Conservation (phyloP, 2,888 invertebrate species). For the Plutella xylostella region DNA sequence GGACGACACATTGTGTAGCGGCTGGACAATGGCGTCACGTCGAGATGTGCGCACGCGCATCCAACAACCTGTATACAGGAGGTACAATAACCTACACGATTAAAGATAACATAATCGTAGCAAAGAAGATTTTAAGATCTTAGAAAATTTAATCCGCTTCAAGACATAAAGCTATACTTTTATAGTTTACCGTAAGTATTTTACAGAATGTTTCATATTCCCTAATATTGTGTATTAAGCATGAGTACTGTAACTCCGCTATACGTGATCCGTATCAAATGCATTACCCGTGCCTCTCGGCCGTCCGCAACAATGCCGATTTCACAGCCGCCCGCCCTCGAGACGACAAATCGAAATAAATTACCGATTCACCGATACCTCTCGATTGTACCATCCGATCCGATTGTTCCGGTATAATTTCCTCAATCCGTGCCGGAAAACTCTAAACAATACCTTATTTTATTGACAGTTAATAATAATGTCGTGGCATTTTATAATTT, state of each 20-base stretch:
- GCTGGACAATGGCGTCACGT: constrained; percentile 9
- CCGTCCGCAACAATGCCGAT: constrained; percentile 41
- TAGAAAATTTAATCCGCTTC: no score
- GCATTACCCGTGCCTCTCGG: constrained; percentile 42
- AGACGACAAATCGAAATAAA: constrained; percentile 49
- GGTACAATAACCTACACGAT: no score
- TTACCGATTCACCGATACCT: constrained; percentile 36
- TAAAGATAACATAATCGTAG: no score
- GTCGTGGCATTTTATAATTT: no score
- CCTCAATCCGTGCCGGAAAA: constrained; percentile 36
- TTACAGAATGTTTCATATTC: no score
- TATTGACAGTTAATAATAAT: no score
- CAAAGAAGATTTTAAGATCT: no score
- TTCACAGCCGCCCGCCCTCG: constrained; percentile 40
- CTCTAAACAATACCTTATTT: no score
- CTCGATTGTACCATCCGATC: constrained; percentile 32
- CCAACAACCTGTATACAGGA: not conserved
- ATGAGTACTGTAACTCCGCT: not conserved
- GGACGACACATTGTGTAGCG: not conserved
- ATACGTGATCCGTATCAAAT: constrained; percentile 40
- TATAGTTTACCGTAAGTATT: no score
- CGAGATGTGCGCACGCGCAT: constrained; percentile 3
- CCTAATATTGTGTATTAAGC: no score
- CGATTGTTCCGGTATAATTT: constrained; percentile 51
- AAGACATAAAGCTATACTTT: no score